Evolutionary conservation across 2,888 invertebrate species (phyloP).

Genomic region (Cephonodes hylas): DNA sequence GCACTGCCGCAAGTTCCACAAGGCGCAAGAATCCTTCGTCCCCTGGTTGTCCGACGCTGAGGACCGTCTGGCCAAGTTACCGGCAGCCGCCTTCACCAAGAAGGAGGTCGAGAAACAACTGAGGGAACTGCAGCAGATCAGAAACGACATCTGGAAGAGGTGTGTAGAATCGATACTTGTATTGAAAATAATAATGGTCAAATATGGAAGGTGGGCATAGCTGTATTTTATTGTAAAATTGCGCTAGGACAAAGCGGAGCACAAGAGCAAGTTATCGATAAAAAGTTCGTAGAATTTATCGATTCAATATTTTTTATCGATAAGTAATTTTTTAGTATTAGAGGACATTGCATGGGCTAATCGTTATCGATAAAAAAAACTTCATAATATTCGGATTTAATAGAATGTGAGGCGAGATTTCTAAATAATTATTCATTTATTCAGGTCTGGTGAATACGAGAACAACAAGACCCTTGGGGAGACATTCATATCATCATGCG

Average conservation of each 20-base stretch:
- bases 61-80: conserved; percentile 89
- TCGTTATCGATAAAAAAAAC: too few relatives aligned
- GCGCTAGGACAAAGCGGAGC: too few relatives aligned
- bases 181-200: neutral
- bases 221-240: too few relatives aligned
- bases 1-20: conserved; percentile 94
- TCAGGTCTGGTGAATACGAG: conserved; percentile 94
- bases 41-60: conserved; percentile 95
- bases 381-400: too few relatives aligned
- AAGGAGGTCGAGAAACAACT: conserved; percentile 93
- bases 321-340: too few relatives aligned
- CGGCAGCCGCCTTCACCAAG: conserved; percentile 90
- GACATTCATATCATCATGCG: conserved; percentile 92
- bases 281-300: too few relatives aligned
- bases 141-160: conserved; percentile 96
- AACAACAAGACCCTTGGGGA: conserved; percentile 93
- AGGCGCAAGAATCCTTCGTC: conserved; percentile 90
- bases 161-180: conserved; percentile 17
- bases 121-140: conserved; percentile 92
- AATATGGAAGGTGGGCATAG: too few relatives aligned
- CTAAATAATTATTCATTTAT: neutral
- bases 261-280: too few relatives aligned
- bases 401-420: too few relatives aligned
- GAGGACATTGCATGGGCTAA: too few relatives aligned
- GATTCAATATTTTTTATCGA: too few relatives aligned